Base-by-base conservation (phyloP, 1,140 invertebrate species). In the Drosophila suzukii region DNA sequence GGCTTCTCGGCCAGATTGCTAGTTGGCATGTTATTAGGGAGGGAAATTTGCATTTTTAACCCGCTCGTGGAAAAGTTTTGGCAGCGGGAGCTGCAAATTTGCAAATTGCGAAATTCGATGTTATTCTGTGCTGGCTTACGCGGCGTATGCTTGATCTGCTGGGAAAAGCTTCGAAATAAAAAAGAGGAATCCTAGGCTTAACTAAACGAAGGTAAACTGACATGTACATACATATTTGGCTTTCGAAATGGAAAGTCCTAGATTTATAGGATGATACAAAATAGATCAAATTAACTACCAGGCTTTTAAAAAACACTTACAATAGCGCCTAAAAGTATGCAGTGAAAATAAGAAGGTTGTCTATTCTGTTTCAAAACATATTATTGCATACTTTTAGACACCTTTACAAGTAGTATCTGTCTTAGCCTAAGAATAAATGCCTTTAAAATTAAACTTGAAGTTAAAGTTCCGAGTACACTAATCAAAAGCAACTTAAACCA, bases 11-110 rank as follows among this genome's bases (percentile, higher is more conserved):
- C 43, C 53, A 58, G 44, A 71, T 71, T 71, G 51, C 30, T 36
- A 20, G 68, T 36, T 71, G 65, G 44, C 65, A 71, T 71, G 65
- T 71, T 71, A 58, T 71, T 71, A 71, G 65, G 53, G 30, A 50
- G 44, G 8, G 3, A 49, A 57, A 71, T 71, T 71, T 71, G 44
- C 68, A 71, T 71, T 71, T 71, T 7, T 38, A 44, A 27, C 27
- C 38, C 50, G 53, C 11, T 36, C 11, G 38, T 12, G 6, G 30
- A 46, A 66, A 66, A 54, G 30, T 39, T 66, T 46, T 34, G 32
- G 13, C 24, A 32, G 24, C 32, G 34, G 43, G 13, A 44, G 43
- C 34, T 20, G 34, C 34, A 68, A 34, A 70, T 71, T 58, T 71
- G 43, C 65, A 71, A 71, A 70, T 70, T 17, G 50, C 50, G 10